Percentiles rank a stretch among this genome's conserved stretches.
phyloP scores from a whole-genome alignment of 1,140 invertebrate species.

The Aradophagus sp. region DNA sequence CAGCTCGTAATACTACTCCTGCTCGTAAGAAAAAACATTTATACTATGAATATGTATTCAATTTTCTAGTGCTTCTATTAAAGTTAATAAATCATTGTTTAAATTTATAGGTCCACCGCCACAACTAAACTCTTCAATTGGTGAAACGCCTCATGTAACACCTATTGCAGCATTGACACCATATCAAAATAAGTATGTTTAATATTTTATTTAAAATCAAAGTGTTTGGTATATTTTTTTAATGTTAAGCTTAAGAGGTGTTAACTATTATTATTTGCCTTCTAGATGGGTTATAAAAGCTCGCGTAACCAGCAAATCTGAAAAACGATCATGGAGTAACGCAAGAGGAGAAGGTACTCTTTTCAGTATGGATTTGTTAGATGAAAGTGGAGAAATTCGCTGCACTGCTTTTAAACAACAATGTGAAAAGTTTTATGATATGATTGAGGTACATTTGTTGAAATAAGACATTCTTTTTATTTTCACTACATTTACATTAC shows the following conservation, averaged over 20 bases:
- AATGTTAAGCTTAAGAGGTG: no score
- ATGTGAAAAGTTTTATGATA: constrained; percentile 92
- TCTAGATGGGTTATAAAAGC: constrained; percentile 94
- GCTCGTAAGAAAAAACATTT: no score
- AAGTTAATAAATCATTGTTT: no score
- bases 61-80: no score
- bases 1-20: no score
- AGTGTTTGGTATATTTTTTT: constrained; percentile 1
- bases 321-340: constrained; percentile 92
- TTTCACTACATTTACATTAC: no score
- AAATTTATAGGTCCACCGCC: no score
- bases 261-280: no score
- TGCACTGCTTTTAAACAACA: constrained; percentile 94
- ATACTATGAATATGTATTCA: no score
- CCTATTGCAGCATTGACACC: constrained; percentile 48
- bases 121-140: no score
- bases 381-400: constrained; percentile 95
- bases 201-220: constrained; percentile 4
- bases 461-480: no score
- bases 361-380: constrained; percentile 93
- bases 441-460: constrained; percentile 87
- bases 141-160: no score
- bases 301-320: constrained; percentile 88
- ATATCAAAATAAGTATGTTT: constrained; percentile 40
- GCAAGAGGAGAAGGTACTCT: constrained; percentile 93